Evolutionary conservation across 2,113 vertebrate species (phyloP).

Genomic region (Brienomyrus brachyistius): DNA sequence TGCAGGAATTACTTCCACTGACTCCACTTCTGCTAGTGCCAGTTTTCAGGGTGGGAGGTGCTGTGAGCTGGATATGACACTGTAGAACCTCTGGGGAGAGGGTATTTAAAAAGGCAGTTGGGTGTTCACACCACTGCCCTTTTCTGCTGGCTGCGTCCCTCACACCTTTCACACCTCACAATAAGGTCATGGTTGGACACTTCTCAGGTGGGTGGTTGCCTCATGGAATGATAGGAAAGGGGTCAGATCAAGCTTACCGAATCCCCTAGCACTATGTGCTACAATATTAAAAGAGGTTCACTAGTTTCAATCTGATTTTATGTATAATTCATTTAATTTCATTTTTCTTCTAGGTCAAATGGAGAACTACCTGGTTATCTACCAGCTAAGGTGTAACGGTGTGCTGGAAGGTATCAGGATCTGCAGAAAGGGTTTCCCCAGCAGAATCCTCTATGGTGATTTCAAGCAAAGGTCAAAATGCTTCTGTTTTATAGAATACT

Average conservation of each 20-base stretch:
- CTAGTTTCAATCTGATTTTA: not conserved
- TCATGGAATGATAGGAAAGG: not conserved
- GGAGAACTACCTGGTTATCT: constrained; percentile 85
- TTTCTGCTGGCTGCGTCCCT: not conserved
- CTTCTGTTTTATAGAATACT: not conserved
- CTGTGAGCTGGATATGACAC: not conserved
- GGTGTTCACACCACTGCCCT: not conserved
- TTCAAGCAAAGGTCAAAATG: constrained; percentile 78
- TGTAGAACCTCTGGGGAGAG: not conserved
- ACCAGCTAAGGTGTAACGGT: constrained; percentile 82
- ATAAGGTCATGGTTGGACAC: not conserved
- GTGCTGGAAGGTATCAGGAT: constrained; percentile 88
- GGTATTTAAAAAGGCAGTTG: not conserved
- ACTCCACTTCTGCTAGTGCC: not conserved
- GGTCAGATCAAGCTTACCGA: not conserved
- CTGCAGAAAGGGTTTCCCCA: constrained; percentile 89
- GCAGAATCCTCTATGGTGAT: constrained; percentile 82
- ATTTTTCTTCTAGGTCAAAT: constrained; percentile 63
- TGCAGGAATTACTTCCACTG: not conserved
- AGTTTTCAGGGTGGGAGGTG: not conserved
- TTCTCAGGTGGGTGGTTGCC: not conserved
- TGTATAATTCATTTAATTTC: not conserved
- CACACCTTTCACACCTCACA: not conserved
- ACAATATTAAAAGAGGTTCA: not conserved
- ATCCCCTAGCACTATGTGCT: not conserved